Evolutionary conservation across 2,888 invertebrate species (phyloP), one percentile per base, ranked within the genome.

Genomic region (Ceraclea dissimilis): DNA sequence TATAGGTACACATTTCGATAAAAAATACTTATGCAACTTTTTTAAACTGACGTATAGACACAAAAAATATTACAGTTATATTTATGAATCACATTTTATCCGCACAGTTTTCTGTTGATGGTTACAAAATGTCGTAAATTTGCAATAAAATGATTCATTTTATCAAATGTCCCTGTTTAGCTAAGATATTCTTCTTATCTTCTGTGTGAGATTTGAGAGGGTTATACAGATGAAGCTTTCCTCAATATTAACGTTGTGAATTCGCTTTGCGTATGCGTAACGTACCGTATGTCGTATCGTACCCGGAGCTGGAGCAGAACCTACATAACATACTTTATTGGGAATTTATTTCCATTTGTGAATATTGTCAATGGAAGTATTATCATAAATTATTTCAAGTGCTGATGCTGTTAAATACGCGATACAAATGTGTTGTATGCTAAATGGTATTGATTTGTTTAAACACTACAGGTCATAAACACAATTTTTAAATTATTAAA

Each of bases 311-410:
- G 10, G 39, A 8, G 13, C 13, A 16, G 39, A 8, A n/a, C 39
- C 39, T 13, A 39, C 13, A 5, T 39, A 39, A 39, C 39, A 8
- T 13, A 39, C 16, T 39, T 39, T 39, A 39, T 39, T 2, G 39
- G n/a, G 16, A 39, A 39, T 39, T 39, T 39, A 39, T 39, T 39
- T 13, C 39, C 13, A 39, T 39, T 39, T 13, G 39, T 39, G 39
- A 39, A 39, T 39, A 39, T 16, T 39, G 39, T 39, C 39, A 39
- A 39, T 39, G 39, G 39, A 39, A 39, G 39, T 39, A 39, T 39
- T 39, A 39, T 13, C 39, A 16, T 39, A 16, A 39, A 39, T 39
- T 39, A 39, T 39, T 39, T 39, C 4, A 39, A 39, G 39, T 39
- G 39, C 39, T 39, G 39, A n/a, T 16, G 39, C 8, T 39, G 39